Evolutionary conservation across 2,888 invertebrate species (phyloP).

Genomic region (Acanthosepion pharaonis): DNA sequence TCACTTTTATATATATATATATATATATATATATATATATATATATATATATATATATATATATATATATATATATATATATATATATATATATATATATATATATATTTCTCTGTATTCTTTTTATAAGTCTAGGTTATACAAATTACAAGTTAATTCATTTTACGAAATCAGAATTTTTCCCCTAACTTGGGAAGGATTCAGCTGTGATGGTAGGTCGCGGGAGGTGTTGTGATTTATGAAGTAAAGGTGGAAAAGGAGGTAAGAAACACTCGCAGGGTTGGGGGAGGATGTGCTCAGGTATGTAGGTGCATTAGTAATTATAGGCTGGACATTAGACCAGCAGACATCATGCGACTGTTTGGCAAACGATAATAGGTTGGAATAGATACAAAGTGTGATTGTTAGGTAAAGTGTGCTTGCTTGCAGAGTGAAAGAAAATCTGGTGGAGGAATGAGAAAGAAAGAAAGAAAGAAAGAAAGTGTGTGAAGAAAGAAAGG

Average conservation of each 20-base stretch:
- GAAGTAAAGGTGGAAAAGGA: not conserved
- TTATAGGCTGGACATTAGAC: not conserved
- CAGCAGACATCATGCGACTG: not conserved
- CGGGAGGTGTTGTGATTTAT: not conserved
- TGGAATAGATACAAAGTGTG: not conserved
- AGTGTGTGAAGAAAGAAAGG: not conserved
- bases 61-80: too few species aligned
- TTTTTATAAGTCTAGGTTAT: not conserved
- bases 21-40: too few species aligned
- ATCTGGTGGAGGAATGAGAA: not conserved
- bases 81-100: too few species aligned
- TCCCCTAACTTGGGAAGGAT: not conserved
- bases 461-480: not conserved
- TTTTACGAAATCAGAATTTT: not conserved
- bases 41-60: not conserved
- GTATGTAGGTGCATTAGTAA: not conserved
- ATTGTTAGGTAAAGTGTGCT: constrained; percentile 15
- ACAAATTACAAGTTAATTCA: not conserved
- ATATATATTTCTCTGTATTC: not conserved
- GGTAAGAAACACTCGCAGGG: not conserved
- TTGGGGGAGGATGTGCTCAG: not conserved
- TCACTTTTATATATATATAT: too few species aligned
- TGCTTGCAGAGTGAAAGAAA: not conserved
- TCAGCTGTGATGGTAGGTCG: not conserved
- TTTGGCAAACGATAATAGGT: not conserved